Evolutionary conservation across 2,888 invertebrate species (phyloP), one percentile per base, ranked within the genome.

Genomic region (Campaea margaritaria): DNA sequence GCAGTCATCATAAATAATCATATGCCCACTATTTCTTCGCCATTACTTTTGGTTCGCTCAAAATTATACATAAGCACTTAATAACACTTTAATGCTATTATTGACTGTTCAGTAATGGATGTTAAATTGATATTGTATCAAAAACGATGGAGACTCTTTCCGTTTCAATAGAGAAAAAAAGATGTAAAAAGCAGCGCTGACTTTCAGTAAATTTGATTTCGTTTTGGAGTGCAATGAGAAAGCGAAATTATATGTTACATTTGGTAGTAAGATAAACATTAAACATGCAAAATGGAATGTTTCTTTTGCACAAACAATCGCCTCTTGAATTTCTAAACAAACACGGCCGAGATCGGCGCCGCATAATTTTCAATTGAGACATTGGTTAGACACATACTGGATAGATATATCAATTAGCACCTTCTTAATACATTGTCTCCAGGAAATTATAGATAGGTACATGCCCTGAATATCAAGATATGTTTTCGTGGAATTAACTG

Each of bases 11-110:
- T 62, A 31, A 31, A 31, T 76, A 81, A 78, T 78, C 69, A 77
- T 67, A 67, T 68, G 68, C 61, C 68, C 57, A 65, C 69, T 62
- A 64, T 68, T 64, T 61, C 68, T 67, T 74, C 61, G 62, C 62
- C 67, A 81, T 82, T 81, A 77, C 79, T 83, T 85, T 80, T 81
- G 73, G 74, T 67, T 67, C 62, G 65, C 57, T 74, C 75, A 67
- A 74, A 77, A 74, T 74, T 70, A 72, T 67, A 73, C 66, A 62
- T 71, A 60, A 54, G 60, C 39, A 61, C 56, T 52, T 55, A 62
- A 66, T 62, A 53, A 65, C 62, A 62, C 60, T 70, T 65, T 62
- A 69, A 70, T 76, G 51, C 54, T 66, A 76, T 75, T 75, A 73
- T 76, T 72, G 68, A 78, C 71, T 71, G 64, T 69, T 68, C 63